phyloP scores from a whole-genome alignment of 2,113 vertebrate species.

The cat (Felis catus) region F.catus_Fca126_mat1.0 CM031412.1:2332501-2333000 shows the following conservation, averaged over 20 bases:
- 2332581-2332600: background rate
- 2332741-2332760: background rate
- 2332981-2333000: background rate
- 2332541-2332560: background rate
- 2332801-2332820: background rate
- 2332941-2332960: background rate
- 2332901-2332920: background rate
- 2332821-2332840: background rate
- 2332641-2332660: background rate
- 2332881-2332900: background rate
- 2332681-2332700: background rate
- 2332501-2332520: background rate
- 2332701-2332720: background rate
- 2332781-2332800: background rate
- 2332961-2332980: background rate
- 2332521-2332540: background rate
- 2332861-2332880: background rate
- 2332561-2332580: background rate
- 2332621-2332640: background rate
- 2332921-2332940: background rate
- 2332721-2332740: background rate
- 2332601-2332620: background rate
- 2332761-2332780: background rate
- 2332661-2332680: background rate
- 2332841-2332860: background rate